Evolutionary conservation across 2,113 vertebrate genomes (phyloP).

Genomic region (Diadophis punctatus): DNA sequence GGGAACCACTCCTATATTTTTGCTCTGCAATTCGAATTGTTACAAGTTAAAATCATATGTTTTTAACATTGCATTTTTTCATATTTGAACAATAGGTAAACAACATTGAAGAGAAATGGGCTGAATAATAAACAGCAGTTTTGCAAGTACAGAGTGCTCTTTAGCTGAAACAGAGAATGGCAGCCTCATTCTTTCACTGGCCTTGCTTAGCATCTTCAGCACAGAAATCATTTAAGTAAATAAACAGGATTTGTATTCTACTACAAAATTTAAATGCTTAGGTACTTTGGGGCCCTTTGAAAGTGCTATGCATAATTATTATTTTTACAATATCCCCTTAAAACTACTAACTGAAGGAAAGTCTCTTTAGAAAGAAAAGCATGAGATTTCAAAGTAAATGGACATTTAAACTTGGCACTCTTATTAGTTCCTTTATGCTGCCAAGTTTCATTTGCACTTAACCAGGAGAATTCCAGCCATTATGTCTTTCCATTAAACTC

Average conservation of each 20-base stretch:
- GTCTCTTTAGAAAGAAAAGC: constrained; percentile 16
- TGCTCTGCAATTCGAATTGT: too few relatives aligned
- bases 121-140: background rate
- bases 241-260: constrained; percentile 2
- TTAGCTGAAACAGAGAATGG: background rate
- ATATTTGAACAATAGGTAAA: background rate
- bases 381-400: background rate
- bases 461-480: constrained; percentile 1
- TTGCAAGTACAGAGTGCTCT: background rate
- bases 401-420: background rate
- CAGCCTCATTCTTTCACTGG: background rate
- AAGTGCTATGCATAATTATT: constrained; percentile 18
- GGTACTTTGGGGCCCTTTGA: background rate
- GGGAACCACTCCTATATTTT: background rate
- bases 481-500: background rate
- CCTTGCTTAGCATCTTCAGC: background rate
- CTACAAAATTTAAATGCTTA: constrained; percentile 11
- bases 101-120: background rate
- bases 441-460: constrained; percentile 29
- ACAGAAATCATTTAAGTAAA: constrained; percentile 7
- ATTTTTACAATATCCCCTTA: constrained; percentile 27
- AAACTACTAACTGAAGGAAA: constrained; percentile 15
- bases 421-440: constrained; percentile 17
- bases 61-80: background rate
- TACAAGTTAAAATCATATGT: background rate